These are phyloP conservation scores for Scolopax mira DNA, from an alignment of 2,113 vertebrate genomes.

Conservation along the genomic window DNA sequence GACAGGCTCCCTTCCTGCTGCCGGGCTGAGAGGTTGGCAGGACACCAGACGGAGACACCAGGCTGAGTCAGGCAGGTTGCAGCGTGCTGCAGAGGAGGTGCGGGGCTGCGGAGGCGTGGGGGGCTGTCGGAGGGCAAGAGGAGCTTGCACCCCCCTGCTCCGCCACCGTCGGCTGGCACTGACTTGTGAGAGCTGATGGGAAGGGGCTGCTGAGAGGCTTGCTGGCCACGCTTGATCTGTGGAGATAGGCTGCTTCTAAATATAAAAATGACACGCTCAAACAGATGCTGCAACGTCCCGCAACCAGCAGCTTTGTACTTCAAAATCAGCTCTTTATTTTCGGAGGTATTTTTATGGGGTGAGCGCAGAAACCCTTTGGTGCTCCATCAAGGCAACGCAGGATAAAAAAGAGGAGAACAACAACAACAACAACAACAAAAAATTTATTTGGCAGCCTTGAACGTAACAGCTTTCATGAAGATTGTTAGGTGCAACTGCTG, in stretches of 20 bases:
- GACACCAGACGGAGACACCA: background rate
- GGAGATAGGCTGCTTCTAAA: slow-evolving; percentile 22
- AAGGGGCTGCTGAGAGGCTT: background rate
- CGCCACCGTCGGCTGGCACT: background rate
- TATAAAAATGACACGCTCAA: slow-evolving; percentile 7
- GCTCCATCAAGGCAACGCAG: background rate
- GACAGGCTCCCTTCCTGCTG: background rate
- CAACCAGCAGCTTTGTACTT: slow-evolving; percentile 38
- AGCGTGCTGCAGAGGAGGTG: background rate
- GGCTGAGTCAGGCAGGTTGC: background rate
- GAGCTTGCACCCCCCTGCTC: background rate
- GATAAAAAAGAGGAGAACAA: background rate
- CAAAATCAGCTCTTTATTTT: background rate
- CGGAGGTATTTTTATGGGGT: background rate
- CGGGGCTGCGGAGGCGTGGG: background rate
- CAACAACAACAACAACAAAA: background rate
- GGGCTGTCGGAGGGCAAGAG: background rate
- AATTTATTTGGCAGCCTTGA: slow-evolving; percentile 5
- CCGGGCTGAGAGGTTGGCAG: background rate
- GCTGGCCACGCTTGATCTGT: background rate
- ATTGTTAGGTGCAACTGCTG: slow-evolving; percentile 10
- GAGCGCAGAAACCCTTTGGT: background rate
- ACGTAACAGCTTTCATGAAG: slow-evolving; percentile 1
- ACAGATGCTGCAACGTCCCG: slow-evolving; percentile 31
- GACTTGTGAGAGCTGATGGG: background rate